Evolutionary conservation across 2,888 invertebrate genomes (phyloP), one percentile per base, ranked within the genome.

Genomic region (Drosophila anomelani): DNA sequence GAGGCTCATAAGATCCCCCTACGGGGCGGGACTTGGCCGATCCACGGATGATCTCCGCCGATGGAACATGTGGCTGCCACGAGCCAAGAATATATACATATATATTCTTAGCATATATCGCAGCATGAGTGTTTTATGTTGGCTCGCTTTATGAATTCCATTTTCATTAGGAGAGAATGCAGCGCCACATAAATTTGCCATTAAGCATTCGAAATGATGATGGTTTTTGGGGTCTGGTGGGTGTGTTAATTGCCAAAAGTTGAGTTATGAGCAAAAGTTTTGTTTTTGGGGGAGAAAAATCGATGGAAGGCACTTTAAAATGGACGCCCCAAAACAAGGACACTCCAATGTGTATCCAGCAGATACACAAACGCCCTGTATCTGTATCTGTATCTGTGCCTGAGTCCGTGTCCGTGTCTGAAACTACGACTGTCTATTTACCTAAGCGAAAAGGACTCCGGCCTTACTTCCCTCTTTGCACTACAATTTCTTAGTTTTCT

Each of bases 181-280:
- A 75, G 68, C 64, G 89, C 74, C 89, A 81, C 89, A 84, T 84
- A 89, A 84, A 89, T 87, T 79, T 58, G 66, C 54, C 77, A 70
- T 51, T 66, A 59, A 56, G 66, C 51, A 69, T 58, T 77, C 53
- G 63, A 43, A 76, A 56, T 55, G 73, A 44, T 62, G 57, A 46
- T 61, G 66, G 43, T 39, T 56, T 20, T 56, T 23, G 12, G n/a
- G 17, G 57, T 32, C 17, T 49, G 46, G 60, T 20, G 84, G 83
- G 83, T 68, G 86, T 85, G 80, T 72, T 85, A 82, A 79, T 82
- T 75, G 71, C 66, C 64, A 67, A 76, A 67, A 69, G 32, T 73
- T 80, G 74, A 83, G 46, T 75, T 68, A 72, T 85, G 72, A 61
- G 23, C 20, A 64, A 54, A 55, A 51, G 38, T 63, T 55, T 36